phyloP scores from a whole-genome alignment of 2,797 vertebrate genomes.

The Remorina albescens region DNA sequence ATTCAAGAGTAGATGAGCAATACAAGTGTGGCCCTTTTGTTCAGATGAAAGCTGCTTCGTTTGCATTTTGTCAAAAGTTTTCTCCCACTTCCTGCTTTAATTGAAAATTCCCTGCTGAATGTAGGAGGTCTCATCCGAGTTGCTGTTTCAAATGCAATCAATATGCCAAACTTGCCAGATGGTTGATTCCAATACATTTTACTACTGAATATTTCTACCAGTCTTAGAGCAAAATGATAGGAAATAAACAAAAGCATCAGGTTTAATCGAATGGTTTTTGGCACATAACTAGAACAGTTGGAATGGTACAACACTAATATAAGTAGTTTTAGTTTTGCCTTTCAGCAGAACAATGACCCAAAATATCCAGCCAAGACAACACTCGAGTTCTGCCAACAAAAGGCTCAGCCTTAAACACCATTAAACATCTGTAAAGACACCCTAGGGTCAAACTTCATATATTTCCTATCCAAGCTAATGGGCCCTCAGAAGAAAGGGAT shows the following conservation, averaged over 20 bases:
- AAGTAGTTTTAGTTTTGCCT: too few relatives aligned
- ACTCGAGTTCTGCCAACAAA: too few relatives aligned
- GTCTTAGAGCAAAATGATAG: not conserved
- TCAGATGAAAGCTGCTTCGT: slow-evolving; percentile 5
- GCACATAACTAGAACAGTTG: not conserved
- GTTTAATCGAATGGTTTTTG: not conserved
- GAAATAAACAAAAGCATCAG: too few relatives aligned
- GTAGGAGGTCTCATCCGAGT: not conserved
- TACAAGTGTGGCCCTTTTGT: slow-evolving; percentile 5
- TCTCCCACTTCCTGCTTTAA: not conserved
- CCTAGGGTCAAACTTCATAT: too few relatives aligned
- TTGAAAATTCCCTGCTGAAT: not conserved
- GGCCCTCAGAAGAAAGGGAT: too few relatives aligned
- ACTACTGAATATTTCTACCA: not conserved
- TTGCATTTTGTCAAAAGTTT: not conserved
- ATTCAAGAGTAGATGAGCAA: slow-evolving; percentile 8
- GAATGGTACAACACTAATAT: too few relatives aligned
- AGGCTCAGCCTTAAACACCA: too few relatives aligned
- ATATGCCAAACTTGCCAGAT: not conserved
- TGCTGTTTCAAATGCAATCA: not conserved
- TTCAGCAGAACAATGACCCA: too few relatives aligned
- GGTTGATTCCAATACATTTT: too few relatives aligned
- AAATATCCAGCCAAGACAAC: too few relatives aligned
- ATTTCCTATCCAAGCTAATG: too few relatives aligned
- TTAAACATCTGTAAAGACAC: too few relatives aligned